A percentile compares a stretch with the other conserved stretches of the same genome.
Conservation (phyloP, 2,797 vertebrate species). For the Lagocephalus sceleratus region DNA sequence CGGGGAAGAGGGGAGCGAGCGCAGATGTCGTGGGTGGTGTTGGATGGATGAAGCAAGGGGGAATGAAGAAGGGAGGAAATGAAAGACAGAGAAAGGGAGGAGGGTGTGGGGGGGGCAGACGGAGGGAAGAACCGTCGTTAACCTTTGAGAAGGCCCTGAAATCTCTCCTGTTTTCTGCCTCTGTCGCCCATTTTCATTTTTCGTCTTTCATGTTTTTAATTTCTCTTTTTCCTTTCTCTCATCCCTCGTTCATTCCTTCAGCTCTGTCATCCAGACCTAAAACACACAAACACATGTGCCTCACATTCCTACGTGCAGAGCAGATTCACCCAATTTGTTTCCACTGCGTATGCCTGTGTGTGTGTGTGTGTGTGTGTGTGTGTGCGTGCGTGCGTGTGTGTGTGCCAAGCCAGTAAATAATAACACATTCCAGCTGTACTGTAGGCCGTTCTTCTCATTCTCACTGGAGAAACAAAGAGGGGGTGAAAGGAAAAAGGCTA, state of each 20-base stretch:
- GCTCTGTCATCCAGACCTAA: conserved; percentile 67
- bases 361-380: conserved; percentile 29
- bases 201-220: conserved; percentile 16
- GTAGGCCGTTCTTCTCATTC: conserved; percentile 51
- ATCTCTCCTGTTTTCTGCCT: conserved; percentile 20
- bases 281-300: conserved; percentile 70
- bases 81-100: conserved; percentile 18
- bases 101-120: conserved; percentile 12
- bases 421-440: conserved; percentile 79
- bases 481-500: conserved; percentile 36
- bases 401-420: conserved; percentile 77
- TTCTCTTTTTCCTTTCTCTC: conserved; percentile 23
- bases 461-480: conserved; percentile 39
- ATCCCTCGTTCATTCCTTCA: conserved; percentile 48
- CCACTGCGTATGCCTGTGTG: conserved; percentile 53
- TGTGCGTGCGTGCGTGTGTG: conserved; percentile 30
- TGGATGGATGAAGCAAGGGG: conserved; percentile 8
- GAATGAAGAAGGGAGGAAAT: conserved; percentile 15
- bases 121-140: conserved; percentile 32
- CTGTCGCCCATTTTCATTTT: conserved; percentile 1
- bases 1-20: not conserved
- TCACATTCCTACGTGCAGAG: conserved; percentile 75
- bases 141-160: conserved; percentile 28
- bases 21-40: not conserved
- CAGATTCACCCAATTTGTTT: conserved; percentile 81